Conservation (phyloP, 2,888 invertebrate species). For the Coronaproctus castanopsis region DNA sequence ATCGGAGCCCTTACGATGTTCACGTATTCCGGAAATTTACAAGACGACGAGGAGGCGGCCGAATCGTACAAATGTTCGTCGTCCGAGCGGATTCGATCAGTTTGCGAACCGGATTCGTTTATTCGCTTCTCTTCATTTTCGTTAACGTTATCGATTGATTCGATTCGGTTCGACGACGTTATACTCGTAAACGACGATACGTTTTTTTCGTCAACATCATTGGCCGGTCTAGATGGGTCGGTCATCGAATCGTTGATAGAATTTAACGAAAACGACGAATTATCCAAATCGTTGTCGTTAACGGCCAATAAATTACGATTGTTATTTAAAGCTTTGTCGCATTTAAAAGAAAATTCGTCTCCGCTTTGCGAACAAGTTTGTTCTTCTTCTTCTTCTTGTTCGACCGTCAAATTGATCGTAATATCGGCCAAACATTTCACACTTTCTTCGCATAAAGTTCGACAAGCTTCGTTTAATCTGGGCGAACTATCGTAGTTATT, state of each 20-base stretch:
- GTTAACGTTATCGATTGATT: too few relatives aligned
- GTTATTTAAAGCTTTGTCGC: neutral
- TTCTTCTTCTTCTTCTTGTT: neutral
- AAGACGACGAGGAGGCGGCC: too few relatives aligned
- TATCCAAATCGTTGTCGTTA: neutral
- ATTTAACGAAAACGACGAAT: slow-evolving; percentile 6
- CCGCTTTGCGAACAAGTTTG: too few relatives aligned
- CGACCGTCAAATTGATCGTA: neutral
- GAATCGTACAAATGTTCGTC: too few relatives aligned
- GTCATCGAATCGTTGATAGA: slow-evolving; percentile 1
- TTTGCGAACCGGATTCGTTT: too few relatives aligned
- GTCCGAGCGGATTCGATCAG: too few relatives aligned
- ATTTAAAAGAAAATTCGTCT: neutral
- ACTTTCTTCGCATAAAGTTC: slow-evolving; percentile 2
- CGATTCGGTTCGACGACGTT: too few relatives aligned
- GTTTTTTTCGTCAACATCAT: neutral
- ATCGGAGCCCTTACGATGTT: too few relatives aligned
- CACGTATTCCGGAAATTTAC: too few relatives aligned
- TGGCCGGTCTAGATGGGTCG: slow-evolving; percentile 6
- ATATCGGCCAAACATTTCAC: slow-evolving; percentile 5
- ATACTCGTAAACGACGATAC: neutral
- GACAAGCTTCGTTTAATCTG: neutral
- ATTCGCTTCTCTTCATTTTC: too few relatives aligned
- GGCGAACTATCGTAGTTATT: neutral
- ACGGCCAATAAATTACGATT: neutral